Evolutionary conservation across 2,888 invertebrate species (phyloP).

Genomic region (Xanthorhoe spadicearia): DNA sequence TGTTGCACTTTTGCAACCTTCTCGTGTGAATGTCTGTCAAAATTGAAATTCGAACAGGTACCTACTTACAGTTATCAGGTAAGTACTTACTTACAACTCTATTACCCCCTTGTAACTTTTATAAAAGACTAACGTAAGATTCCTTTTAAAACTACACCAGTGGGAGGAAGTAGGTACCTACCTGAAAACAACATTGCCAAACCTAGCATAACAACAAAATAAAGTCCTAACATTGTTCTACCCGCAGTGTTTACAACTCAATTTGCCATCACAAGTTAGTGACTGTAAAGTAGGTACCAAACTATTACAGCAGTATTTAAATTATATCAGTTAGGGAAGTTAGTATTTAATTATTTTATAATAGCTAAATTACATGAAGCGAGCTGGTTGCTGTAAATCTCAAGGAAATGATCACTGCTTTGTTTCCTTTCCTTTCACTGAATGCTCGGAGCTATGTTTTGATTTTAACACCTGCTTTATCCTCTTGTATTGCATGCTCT

Average conservation of each 20-base stretch:
- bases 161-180: not conserved
- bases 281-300: not conserved
- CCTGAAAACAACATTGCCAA: too few species aligned
- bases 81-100: too few species aligned
- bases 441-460: conserved; percentile 52
- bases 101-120: too few species aligned
- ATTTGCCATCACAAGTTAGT: not conserved
- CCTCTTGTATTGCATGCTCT: conserved; percentile 8
- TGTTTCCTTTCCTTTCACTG: conserved; percentile 68
- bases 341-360: conserved; percentile 12
- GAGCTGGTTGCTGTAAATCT: conserved; percentile 59
- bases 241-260: too few species aligned
- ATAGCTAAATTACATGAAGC: conserved; percentile 40
- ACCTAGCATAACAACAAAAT: not conserved
- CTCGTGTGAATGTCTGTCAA: conserved; percentile 45
- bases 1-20: conserved; percentile 58
- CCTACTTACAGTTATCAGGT: too few species aligned
- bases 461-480: conserved; percentile 60
- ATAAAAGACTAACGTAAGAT: too few species aligned
- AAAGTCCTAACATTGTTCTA: too few species aligned
- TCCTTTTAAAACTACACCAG: not conserved
- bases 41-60: conserved; percentile 3
- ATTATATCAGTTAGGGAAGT: not conserved
- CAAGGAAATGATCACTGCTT: conserved; percentile 65
- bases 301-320: not conserved